Evolutionary conservation across 2,888 invertebrate genomes (phyloP), one percentile per base, ranked within the genome.

Genomic region (Parnassius smintheus): DNA sequence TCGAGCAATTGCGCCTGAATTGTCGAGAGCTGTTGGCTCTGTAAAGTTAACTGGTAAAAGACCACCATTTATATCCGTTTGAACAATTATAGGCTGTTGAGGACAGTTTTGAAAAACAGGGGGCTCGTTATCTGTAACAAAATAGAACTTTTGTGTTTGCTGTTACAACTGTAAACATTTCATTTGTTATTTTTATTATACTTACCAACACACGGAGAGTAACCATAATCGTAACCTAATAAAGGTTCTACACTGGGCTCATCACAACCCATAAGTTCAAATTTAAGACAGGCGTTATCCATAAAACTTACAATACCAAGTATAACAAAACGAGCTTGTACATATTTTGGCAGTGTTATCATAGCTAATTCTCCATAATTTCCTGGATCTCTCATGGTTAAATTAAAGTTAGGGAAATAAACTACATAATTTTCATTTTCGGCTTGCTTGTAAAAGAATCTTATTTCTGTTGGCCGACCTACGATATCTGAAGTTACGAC

Each of bases 101-200:
- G 98, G 99, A 74, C 98, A 99, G 78, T 98, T 98, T 86, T 97
- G 96, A 94, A 99, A 99, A 9, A 97, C 96, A 41, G 98, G 99
- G 3, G 98, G 98, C 77, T 98, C 98, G 75, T 98, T 98, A 83
- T 99, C 97, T 94, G 81, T 55, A 91, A 89, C 58, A 71, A 58
- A 22, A 49, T 48, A 50, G 46, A 63, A 46, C 35, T 35, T 7
- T 35, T 35, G 35, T 35, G 4, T 35, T 35, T 35, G 35, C 35
- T 35, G 35, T 7, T 35, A 35, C 35, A 50, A 18, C 10, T 51
- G 7, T 12, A 10, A 13, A 12, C 10, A 8, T 46, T 46, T 11
- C 46, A 46, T 1, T 46, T 46, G n/a, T 7, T 41, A 55, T 22
- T 44, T 18, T 9, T 55, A 54, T 51, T 35, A 55, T 42, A 13